These are phyloP conservation scores for Platorchestia sp. DNA, from an alignment of 1,140 invertebrate genomes.

Conservation along the genomic window DNA sequence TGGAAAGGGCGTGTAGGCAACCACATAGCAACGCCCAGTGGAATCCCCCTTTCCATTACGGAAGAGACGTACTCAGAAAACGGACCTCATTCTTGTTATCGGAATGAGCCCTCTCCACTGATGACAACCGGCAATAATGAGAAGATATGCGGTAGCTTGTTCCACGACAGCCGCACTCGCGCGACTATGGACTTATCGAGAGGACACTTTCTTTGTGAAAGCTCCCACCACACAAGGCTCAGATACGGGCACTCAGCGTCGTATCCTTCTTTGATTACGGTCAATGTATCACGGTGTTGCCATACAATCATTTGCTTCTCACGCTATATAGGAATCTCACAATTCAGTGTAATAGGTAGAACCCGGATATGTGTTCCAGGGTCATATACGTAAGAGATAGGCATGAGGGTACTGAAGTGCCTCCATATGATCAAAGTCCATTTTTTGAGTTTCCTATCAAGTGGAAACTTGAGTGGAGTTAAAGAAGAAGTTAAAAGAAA, in stretches of 20 bases:
- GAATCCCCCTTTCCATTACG: not conserved
- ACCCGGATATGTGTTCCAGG: not conserved
- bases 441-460: not conserved
- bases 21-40: not conserved
- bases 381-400: not conserved
- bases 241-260: not conserved
- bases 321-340: not conserved
- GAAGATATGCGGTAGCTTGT: not conserved
- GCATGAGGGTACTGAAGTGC: not conserved
- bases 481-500: no score
- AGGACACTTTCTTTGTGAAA: not conserved
- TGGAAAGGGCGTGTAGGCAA: not conserved
- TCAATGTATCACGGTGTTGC: not conserved
- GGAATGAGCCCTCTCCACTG: not conserved
- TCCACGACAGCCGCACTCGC: not conserved
- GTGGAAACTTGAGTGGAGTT: no score
- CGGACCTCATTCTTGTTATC: not conserved
- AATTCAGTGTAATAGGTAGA: not conserved
- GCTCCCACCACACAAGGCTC: not conserved
- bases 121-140: not conserved
- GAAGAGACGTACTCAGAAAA: not conserved
- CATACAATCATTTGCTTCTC: not conserved
- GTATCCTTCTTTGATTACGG: not conserved
- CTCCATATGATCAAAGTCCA: not conserved
- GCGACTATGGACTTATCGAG: not conserved